phyloP scores from a whole-genome alignment of 2,797 vertebrate species.

The Pygocentrus nattereri region DNA sequence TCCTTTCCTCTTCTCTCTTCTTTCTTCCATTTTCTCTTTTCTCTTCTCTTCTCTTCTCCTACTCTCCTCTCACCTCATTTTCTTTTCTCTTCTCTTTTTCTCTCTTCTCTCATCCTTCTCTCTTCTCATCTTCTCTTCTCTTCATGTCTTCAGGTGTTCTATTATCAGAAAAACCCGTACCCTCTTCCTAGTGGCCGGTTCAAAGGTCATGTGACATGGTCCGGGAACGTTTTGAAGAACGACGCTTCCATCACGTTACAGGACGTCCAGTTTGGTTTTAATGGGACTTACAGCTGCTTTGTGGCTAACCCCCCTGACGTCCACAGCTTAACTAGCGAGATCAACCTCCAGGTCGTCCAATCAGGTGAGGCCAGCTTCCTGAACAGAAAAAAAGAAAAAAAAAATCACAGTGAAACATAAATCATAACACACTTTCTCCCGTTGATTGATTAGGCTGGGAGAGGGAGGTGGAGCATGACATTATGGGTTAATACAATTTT shows the following conservation, averaged over 20 bases:
- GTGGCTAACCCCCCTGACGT: conserved; percentile 89
- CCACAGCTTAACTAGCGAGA: conserved; percentile 82
- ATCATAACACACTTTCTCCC: too few species aligned
- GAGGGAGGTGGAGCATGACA: too few species aligned
- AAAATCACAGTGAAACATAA: too few species aligned
- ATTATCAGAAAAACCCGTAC: conserved; percentile 78
- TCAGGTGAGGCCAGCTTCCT: neutral
- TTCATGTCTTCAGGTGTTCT: conserved; percentile 81
- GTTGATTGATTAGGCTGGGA: too few species aligned
- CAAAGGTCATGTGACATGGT: conserved; percentile 83
- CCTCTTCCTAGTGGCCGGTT: conserved; percentile 76
- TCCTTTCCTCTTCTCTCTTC: neutral
- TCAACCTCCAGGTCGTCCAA: conserved; percentile 80
- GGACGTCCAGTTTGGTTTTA: conserved; percentile 84
- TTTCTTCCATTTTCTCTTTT: too few species aligned
- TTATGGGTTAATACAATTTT: too few species aligned
- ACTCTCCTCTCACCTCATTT: neutral
- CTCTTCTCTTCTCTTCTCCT: neutral
- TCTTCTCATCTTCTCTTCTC: neutral
- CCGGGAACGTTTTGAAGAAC: conserved; percentile 78
- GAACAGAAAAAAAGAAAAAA: neutral
- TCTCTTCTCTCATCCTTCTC: neutral
- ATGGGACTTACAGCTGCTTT: conserved; percentile 90
- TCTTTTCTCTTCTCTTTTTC: neutral
- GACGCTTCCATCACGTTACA: conserved; percentile 88